Base-by-base conservation (phyloP, 2,797 vertebrate genomes). In the Spinus olivaceus region DNA sequence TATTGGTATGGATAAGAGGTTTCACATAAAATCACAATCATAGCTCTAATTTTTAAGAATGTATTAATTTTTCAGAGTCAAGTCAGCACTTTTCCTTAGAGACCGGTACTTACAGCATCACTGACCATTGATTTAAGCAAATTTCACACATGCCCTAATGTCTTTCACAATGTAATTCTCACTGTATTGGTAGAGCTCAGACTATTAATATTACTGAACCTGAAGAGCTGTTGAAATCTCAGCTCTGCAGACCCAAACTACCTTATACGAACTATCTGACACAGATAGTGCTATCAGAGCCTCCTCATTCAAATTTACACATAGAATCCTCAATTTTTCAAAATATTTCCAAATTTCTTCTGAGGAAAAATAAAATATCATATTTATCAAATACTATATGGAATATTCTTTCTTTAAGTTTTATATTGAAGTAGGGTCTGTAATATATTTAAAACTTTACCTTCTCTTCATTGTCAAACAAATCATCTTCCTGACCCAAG, bases 401-500 rank as follows among this genome's bases (percentile, higher is more conserved):
- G 32, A 76, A 72, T 17, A n/a, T 24, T 41, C 8, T 35, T 39
- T 39, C 37, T 14, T 12, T 28, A 64, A 57, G 14, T 86, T 87
- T 81, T 81, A 42, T 32, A 61, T 2, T 15, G 30, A 74, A 83
- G 67, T 22, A 63, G 16, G 9, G 27, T 39, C 20, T 37, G 67
- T 18, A 54, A 85, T 81, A 87, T 35, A 79, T 37, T 63, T 61
- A 47, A 88, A 89, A 56, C 4, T 94, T 94, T 85, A 98, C 98
- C 21, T 97, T 90, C 30, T 77, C 86, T 70, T 97, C 79, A 22
- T 69, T 69, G 64, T 35, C 79, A 33, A 73, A 57, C 12, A 88
- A 66, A 20, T 86, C 13, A 53, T 81, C 95, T 77, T 85, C 86
- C 47, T 89, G 92, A 83, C 97, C 97, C 94, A 95, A 86, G 87